These are phyloP conservation scores for Laticauda colubrina DNA, from an alignment of 2,113 vertebrate species.

Conservation along the genomic window DNA sequence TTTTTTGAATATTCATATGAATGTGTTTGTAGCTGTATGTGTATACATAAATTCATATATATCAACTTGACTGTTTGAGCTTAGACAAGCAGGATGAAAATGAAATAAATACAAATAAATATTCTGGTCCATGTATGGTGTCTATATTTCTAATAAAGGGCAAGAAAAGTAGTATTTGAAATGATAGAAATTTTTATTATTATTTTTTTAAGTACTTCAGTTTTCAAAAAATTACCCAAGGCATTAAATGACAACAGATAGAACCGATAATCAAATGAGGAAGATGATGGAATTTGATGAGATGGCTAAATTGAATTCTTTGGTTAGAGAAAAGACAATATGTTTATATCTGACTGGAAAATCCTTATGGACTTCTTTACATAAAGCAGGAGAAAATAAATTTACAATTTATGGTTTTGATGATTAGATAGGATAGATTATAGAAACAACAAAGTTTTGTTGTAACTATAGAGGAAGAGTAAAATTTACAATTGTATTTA, in stretches of 20 bases:
- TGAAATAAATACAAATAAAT: background rate
- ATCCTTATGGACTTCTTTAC: background rate
- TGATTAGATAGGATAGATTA: background rate
- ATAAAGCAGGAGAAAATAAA: background rate
- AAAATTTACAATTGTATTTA: background rate
- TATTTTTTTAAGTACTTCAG: background rate
- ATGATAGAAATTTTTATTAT: background rate
- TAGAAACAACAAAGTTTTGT: background rate
- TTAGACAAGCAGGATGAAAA: background rate
- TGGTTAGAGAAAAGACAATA: background rate
- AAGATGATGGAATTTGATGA: background rate
- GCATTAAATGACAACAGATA: background rate
- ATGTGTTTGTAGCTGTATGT: background rate
- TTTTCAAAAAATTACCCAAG: background rate
- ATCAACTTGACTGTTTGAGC: background rate
- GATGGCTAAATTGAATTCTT: background rate
- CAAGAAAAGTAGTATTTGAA: background rate
- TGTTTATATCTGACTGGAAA: background rate
- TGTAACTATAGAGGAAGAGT: background rate
- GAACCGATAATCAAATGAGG: background rate
- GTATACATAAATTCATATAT: background rate
- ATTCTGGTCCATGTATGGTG: background rate
- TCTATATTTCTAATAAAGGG: background rate
- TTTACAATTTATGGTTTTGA: background rate
- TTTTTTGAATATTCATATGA: background rate